phyloP scores from a whole-genome alignment of 2,888 invertebrate species.

The Galerucella pusilla region DNA sequence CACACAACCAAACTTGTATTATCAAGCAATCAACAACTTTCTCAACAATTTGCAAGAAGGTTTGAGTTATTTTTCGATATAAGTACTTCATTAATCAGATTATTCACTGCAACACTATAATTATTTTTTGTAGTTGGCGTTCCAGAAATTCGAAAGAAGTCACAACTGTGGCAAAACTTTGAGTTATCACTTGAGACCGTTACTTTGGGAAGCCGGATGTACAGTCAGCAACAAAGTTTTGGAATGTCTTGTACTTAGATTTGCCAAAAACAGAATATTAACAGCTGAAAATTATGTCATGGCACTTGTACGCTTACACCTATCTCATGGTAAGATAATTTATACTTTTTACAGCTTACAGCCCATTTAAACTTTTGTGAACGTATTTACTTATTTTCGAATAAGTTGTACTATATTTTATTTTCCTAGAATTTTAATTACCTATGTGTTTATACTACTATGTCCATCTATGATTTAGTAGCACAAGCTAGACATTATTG shows the following conservation, averaged over 20 bases:
- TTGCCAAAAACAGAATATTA: slow-evolving; percentile 71
- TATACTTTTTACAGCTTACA: neutral
- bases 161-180: slow-evolving; percentile 70
- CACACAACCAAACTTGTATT: too few relatives aligned
- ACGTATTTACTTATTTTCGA: neutral
- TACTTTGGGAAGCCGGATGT: slow-evolving; percentile 76
- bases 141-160: slow-evolving; percentile 70
- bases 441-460: too few relatives aligned
- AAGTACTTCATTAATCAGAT: neutral
- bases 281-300: slow-evolving; percentile 73
- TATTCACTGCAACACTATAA: neutral
- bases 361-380: neutral
- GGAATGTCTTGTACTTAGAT: slow-evolving; percentile 76
- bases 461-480: neutral
- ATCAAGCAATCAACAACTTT: too few relatives aligned
- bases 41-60: too few relatives aligned
- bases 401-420: neutral
- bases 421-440: neutral
- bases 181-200: slow-evolving; percentile 73
- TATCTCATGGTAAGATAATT: slow-evolving; percentile 70
- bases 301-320: slow-evolving; percentile 73
- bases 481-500: neutral
- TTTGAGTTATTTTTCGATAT: too few relatives aligned
- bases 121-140: slow-evolving; percentile 66
- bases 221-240: slow-evolving; percentile 81